phyloP scores from a whole-genome alignment of 1,140 invertebrate genomes.

The Amphibalanus amphitrite region DNA sequence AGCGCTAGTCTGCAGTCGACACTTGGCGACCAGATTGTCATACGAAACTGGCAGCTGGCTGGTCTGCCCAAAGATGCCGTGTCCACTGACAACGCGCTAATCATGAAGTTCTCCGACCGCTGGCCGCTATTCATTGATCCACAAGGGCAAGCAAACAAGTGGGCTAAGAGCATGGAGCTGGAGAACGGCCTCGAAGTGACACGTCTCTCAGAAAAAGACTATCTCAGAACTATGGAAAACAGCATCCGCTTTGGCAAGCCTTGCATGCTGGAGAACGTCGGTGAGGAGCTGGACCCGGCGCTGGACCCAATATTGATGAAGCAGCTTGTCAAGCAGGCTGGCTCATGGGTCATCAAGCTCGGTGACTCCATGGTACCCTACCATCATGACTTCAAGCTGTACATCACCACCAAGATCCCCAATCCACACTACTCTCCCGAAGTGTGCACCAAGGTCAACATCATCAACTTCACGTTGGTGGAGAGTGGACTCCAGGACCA shows the following conservation, averaged over 20 bases:
- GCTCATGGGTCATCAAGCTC: conserved; percentile 32
- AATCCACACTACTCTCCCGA: conserved; percentile 34
- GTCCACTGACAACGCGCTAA: conserved; percentile 84
- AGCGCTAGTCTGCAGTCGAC: conserved; percentile 57
- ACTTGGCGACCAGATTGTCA: conserved; percentile 64
- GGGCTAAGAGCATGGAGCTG: conserved; percentile 85
- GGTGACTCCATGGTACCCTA: conserved; percentile 46
- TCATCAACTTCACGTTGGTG: conserved; percentile 38
- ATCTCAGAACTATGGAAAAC: conserved; percentile 20
- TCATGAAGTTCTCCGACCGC: conserved; percentile 49
- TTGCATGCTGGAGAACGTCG: conserved; percentile 67
- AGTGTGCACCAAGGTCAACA: conserved; percentile 32
- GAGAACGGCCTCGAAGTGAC: conserved; percentile 53
- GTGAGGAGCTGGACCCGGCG: conserved; percentile 64
- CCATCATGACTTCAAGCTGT: conserved; percentile 36
- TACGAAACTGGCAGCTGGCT: conserved; percentile 67
- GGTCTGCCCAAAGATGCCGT: conserved; percentile 73
- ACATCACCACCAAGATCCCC: conserved; percentile 32
- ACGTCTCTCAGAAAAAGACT: conserved; percentile 23
- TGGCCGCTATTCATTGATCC: conserved; percentile 91
- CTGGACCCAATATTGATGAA: conserved; percentile 32
- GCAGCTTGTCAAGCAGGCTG: conserved; percentile 34
- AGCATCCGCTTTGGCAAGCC: conserved; percentile 52
- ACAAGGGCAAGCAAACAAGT: conserved; percentile 77
- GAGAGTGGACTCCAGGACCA: conserved; percentile 58